Conservation (phyloP, 2,888 invertebrate genomes). For the Crematogaster levior region DNA sequence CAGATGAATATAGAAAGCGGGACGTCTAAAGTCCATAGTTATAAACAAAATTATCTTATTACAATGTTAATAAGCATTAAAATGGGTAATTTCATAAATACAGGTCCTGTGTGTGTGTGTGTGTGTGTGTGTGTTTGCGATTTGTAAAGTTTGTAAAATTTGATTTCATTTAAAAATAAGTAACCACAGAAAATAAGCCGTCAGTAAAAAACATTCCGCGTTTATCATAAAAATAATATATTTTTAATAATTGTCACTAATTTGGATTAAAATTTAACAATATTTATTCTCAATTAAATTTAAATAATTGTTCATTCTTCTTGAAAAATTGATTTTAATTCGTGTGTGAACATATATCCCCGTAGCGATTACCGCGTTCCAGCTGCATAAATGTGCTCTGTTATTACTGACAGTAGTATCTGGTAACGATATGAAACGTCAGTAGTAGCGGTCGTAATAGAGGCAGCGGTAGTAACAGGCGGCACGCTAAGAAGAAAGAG, state of each 20-base stretch:
- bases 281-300: neutral
- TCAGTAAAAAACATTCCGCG: no score
- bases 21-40: no score
- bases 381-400: neutral
- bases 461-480: neutral
- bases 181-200: no score
- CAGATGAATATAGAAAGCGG: no score
- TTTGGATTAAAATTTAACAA: neutral
- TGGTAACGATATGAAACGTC: neutral
- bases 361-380: neutral
- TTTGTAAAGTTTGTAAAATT: no score
- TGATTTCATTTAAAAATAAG: no score
- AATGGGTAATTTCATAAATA: no score
- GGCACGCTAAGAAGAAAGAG: neutral
- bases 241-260: neutral
- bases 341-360: neutral
- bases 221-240: no score
- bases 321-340: neutral
- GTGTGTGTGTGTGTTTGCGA: no score
- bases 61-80: no score
- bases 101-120: no score
- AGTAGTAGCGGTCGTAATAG: slow-evolving; percentile 40
- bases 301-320: neutral
- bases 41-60: no score
- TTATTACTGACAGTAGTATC: slow-evolving; percentile 32